Evolutionary conservation across 2,113 vertebrate genomes (phyloP), one percentile per base, ranked within the genome.

Genomic region (Poeciliopsis turrubarensis): DNA sequence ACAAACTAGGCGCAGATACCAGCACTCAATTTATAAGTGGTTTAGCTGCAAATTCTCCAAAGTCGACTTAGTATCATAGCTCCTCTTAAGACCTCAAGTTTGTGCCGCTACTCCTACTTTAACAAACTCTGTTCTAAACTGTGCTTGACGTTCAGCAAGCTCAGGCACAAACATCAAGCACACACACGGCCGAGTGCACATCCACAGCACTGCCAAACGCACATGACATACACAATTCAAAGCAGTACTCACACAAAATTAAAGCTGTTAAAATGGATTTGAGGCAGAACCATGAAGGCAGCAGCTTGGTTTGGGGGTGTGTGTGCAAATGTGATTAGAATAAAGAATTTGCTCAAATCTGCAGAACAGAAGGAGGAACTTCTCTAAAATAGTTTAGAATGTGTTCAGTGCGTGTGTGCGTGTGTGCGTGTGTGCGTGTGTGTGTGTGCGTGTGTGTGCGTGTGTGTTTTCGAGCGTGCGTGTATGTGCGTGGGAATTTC

Each of bases 191-290:
- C 34, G 41, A 29, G 37, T 62, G 54, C 66, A 77, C 22, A 71
- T 25, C 29, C 26, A 29, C 37, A 27, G 17, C 65, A 11, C 27
- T 70, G 62, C 54, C n/a, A 66, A 44, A 60, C 69, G 82, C 65
- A 66, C 39, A 64, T 30, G 67, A 75, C 32, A 70, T 64, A 74
- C 27, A 77, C 12, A 61, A 74, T 65, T 69, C 54, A 69, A 81
- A 83, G 77, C 77, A 73, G 85, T 84, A 84, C 86, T 80, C 81
- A 69, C 77, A 71, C 75, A 84, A 89, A 89, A 89, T 89, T 80
- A 89, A 90, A 92, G 81, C 86, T 87, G 78, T 85, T 86, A 79
- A 88, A 91, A 88, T 84, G 86, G 90, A 92, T 91, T 91, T 90
- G 79, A 82, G 81, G 88, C 88, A 86, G 83, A 89, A 88, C 82